A percentile compares a stretch with the other conserved stretches of the same genome.
Conservation (phyloP, 1,140 invertebrate species). For the Trachymyrmex septentrionalis region DNA sequence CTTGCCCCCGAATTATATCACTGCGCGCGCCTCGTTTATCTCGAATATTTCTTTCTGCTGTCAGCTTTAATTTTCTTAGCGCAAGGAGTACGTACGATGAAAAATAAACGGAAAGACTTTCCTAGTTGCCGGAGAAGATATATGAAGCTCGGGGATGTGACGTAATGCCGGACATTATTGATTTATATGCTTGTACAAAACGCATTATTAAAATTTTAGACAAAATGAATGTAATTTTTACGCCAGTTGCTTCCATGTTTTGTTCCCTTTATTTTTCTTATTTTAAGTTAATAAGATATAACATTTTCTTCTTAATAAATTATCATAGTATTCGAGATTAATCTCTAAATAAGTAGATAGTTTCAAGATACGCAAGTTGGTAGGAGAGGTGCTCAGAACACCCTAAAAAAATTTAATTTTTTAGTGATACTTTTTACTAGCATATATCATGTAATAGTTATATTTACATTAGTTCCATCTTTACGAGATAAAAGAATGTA, state of each 20-base stretch:
- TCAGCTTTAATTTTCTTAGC: slow-evolving; percentile 52
- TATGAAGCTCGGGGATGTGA: slow-evolving; percentile 35
- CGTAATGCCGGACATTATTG: slow-evolving; percentile 25
- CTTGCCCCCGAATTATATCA: slow-evolving; percentile 41
- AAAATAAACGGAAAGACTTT: slow-evolving; percentile 31
- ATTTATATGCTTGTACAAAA: slow-evolving; percentile 17
- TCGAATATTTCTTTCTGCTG: slow-evolving; percentile 29
- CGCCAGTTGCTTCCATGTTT: neutral
- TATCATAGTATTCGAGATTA: neutral
- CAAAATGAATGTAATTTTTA: neutral
- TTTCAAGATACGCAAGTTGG: too few relatives aligned
- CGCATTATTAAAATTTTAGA: slow-evolving; percentile 10
- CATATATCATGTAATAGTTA: too few relatives aligned
- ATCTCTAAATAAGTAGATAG: too few relatives aligned
- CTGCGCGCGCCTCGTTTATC: slow-evolving; percentile 56
- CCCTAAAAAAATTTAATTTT: too few relatives aligned
- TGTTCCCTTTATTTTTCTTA: neutral
- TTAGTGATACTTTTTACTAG: too few relatives aligned
- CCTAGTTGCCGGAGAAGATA: slow-evolving; percentile 16
- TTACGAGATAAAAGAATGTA: too few relatives aligned
- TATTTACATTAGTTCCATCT: too few relatives aligned
- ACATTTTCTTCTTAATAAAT: neutral
- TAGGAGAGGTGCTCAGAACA: too few relatives aligned
- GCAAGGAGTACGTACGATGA: slow-evolving; percentile 27
- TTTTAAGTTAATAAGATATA: neutral